phyloP scores from a whole-genome alignment of 2,797 vertebrate species.

The Melanotaenia pygmaea region DNA sequence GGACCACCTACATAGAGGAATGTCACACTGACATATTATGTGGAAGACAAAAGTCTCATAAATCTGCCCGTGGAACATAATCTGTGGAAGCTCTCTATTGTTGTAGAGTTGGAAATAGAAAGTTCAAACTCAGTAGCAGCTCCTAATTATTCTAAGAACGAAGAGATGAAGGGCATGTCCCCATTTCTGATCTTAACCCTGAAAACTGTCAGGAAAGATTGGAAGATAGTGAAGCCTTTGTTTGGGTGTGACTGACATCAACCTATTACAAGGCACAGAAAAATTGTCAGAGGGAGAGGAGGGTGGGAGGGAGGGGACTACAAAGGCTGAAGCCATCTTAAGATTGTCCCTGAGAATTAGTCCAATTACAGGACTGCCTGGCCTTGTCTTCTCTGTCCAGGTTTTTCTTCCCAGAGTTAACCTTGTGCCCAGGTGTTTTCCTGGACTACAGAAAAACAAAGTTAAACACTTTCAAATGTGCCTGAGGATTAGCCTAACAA shows the following conservation, averaged over 20 bases:
- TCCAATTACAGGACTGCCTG: conserved; percentile 64
- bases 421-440: conserved; percentile 77
- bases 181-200: conserved; percentile 43
- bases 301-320: not conserved
- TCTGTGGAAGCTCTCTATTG: conserved; percentile 58
- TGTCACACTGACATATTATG: conserved; percentile 18
- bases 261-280: conserved; percentile 50
- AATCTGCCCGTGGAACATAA: conserved; percentile 51
- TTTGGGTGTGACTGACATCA: conserved; percentile 49
- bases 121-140: conserved; percentile 61
- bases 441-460: conserved; percentile 62
- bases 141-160: conserved; percentile 48
- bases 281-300: conserved; percentile 2
- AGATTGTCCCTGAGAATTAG: conserved; percentile 58
- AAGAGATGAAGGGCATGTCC: conserved; percentile 40
- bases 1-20: conserved; percentile 56
- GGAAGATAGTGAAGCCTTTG: conserved; percentile 58
- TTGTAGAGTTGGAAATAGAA: conserved; percentile 53
- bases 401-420: conserved; percentile 58
- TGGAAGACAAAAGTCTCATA: conserved; percentile 44
- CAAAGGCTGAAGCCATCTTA: conserved; percentile 43
- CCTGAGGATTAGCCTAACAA: conserved; percentile 74
- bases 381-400: conserved; percentile 55
- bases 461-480: conserved; percentile 84
- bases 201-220: conserved; percentile 49